Evolutionary conservation across 1,140 invertebrate genomes (phyloP).

Genomic region (Trichoplusia ni): DNA sequence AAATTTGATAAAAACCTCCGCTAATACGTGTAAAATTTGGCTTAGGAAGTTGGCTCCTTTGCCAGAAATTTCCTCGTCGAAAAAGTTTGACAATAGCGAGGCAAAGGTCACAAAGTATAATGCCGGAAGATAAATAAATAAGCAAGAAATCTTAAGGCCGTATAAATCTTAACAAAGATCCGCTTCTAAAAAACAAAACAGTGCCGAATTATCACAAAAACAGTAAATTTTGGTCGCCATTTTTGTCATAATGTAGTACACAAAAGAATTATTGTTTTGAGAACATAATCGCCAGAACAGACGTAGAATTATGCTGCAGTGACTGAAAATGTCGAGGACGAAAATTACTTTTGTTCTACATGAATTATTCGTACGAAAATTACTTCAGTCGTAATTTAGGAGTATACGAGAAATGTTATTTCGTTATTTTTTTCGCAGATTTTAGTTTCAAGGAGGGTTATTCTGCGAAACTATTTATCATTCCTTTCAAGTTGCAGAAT

Average conservation of each 20-base stretch:
- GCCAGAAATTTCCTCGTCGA: conserved; percentile 42
- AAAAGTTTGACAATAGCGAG: conserved; percentile 19
- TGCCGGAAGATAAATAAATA: conserved; percentile 20
- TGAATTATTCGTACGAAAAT: conserved; percentile 14
- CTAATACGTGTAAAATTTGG: conserved; percentile 51
- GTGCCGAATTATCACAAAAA: no score
- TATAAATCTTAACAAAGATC: conserved; percentile 16
- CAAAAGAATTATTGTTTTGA: neutral
- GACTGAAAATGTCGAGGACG: conserved; percentile 10
- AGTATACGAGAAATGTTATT: neutral
- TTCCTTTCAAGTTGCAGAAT: conserved; percentile 1
- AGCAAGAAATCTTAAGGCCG: no score
- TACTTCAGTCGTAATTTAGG: neutral
- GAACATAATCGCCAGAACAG: neutral
- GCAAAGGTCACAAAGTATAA: conserved; percentile 14
- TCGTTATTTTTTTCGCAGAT: neutral
- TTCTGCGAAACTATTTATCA: conserved; percentile 1
- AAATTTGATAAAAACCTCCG: conserved; percentile 1
- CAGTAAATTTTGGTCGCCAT: neutral
- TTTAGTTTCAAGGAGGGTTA: conserved; percentile 1
- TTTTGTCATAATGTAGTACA: no score
- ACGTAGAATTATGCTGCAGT: conserved; percentile 27
- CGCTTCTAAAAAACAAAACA: no score
- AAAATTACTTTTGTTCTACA: conserved; percentile 26
- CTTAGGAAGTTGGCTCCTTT: conserved; percentile 32